Percentiles rank a stretch among this genome's conserved stretches.
Evolutionary conservation across 2,113 vertebrate genomes (phyloP).

Genomic region (Brienomyrus longianalis): DNA sequence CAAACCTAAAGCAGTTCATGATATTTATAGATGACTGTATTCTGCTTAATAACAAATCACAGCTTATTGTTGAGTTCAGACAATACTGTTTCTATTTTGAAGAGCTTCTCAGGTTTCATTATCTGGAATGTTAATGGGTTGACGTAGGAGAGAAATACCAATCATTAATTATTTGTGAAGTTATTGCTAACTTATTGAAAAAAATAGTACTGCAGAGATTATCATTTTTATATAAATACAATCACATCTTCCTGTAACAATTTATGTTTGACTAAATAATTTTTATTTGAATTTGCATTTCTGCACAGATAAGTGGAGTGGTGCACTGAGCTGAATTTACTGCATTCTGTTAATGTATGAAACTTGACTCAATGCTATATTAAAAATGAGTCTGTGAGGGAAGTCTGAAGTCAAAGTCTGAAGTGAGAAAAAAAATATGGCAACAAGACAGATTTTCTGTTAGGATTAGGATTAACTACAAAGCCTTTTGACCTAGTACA

Average conservation of each 20-base stretch:
- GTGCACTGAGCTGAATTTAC: not conserved
- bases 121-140: not conserved
- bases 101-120: not conserved
- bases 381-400: not conserved
- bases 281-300: not conserved
- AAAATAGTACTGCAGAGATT: not conserved
- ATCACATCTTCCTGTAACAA: not conserved
- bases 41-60: not conserved
- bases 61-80: not conserved
- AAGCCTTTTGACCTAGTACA: constrained; percentile 11
- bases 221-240: not conserved
- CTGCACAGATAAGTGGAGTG: not conserved
- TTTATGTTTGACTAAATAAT: not conserved
- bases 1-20: not conserved
- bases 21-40: not conserved
- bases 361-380: not conserved
- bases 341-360: not conserved
- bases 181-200: not conserved
- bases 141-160: not conserved
- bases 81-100: not conserved
- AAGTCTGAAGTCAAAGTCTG: not conserved
- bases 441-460: not conserved
- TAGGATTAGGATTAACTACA: not conserved
- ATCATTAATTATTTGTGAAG: not conserved
- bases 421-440: not conserved